Evolutionary conservation across 2,113 vertebrate genomes (phyloP).

Genomic region (Marcusenius ussheri): DNA sequence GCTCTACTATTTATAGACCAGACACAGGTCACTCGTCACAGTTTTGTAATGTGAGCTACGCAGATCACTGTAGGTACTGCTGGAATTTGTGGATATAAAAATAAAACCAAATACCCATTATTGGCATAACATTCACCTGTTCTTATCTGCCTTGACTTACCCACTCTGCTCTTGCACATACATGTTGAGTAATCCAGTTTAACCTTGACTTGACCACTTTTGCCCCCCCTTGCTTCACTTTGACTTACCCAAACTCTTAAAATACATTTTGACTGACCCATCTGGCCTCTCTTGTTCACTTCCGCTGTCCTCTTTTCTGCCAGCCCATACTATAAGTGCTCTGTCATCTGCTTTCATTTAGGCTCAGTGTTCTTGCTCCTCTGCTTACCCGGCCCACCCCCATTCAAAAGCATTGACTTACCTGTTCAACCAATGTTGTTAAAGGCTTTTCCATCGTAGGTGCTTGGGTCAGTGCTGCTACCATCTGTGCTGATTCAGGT

Average conservation of each 20-base stretch:
- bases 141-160: too few relatives aligned
- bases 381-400: not conserved
- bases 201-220: not conserved
- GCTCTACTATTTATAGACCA: not conserved
- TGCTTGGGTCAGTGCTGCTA: not conserved
- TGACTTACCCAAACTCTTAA: not conserved
- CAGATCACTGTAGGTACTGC: not conserved
- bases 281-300: not conserved
- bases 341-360: not conserved
- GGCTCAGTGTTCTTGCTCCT: not conserved
- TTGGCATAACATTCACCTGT: not conserved
- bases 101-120: not conserved
- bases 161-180: not conserved
- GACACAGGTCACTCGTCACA: not conserved
- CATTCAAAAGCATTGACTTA: not conserved
- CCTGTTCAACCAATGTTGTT: not conserved
- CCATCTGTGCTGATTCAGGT: not conserved
- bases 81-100: not conserved
- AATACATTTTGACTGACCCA: not conserved
- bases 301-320: not conserved
- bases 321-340: not conserved
- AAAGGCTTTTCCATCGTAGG: not conserved
- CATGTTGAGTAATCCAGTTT: not conserved
- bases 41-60: not conserved
- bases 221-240: not conserved